Evolutionary conservation across 2,888 invertebrate species (phyloP).

Genomic region (Rotaria macrura): DNA sequence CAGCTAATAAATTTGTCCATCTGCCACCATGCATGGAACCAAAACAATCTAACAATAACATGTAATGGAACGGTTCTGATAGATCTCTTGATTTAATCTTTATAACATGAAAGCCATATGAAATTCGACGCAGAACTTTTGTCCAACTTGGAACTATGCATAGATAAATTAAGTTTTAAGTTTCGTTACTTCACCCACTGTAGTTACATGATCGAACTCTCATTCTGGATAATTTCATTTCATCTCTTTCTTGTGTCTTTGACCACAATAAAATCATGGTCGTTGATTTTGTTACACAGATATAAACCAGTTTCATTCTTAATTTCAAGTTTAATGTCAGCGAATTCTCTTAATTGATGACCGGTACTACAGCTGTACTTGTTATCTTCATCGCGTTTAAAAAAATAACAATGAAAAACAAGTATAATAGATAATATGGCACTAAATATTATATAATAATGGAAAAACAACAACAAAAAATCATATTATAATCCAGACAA

Average conservation of each 20-base stretch:
- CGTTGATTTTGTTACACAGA: neutral
- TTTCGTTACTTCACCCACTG: neutral
- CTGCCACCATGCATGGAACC: neutral
- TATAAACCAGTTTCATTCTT: neutral
- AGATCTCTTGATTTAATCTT: neutral
- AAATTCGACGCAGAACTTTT: neutral
- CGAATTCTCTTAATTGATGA: neutral
- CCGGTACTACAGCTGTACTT: neutral
- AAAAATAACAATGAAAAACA: neutral
- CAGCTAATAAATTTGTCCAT: neutral
- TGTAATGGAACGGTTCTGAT: neutral
- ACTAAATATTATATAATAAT: neutral
- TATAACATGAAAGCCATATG: neutral
- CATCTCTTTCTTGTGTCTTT: neutral
- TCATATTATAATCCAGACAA: too few relatives aligned
- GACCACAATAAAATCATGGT: neutral
- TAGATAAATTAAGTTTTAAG: neutral
- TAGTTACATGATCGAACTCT: neutral
- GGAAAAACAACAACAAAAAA: too few relatives aligned
- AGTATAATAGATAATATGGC: too few relatives aligned
- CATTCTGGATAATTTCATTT: neutral
- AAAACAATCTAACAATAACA: neutral
- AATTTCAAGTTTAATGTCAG: neutral
- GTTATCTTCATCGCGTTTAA: neutral
- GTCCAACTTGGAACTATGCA: neutral